Percentiles rank a stretch among this genome's conserved stretches.
These are phyloP conservation scores for Callimico goeldii DNA, from an alignment of 2,797 vertebrate genomes.

Conservation along the genomic window DNA sequence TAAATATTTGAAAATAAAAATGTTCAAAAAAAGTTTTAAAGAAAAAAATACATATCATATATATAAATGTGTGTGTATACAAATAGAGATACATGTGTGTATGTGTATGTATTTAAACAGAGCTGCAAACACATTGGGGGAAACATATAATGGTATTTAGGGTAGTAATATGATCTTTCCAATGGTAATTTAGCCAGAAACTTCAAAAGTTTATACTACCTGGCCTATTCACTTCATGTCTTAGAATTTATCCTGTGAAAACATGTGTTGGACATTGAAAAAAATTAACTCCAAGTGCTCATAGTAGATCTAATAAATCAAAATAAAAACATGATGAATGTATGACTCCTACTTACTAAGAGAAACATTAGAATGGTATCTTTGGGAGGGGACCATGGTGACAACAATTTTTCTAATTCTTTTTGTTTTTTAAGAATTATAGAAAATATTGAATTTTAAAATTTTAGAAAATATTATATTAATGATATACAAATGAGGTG, in stretches of 20 bases:
- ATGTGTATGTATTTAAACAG: background rate
- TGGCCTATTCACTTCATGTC: background rate
- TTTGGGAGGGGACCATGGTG: background rate
- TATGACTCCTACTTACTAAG: background rate
- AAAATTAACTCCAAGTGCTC: background rate
- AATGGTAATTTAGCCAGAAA: background rate
- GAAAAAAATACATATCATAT: background rate
- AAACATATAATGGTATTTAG: background rate
- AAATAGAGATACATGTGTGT: background rate
- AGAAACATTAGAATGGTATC: background rate
- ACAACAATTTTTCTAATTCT: background rate
- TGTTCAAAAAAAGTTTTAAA: background rate
- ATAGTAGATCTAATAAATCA: background rate
- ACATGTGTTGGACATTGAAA: background rate
- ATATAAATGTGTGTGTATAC: background rate
- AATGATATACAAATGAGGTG: background rate
- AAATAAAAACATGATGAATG: background rate
- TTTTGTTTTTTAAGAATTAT: background rate
- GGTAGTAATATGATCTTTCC: background rate
- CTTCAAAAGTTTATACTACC: background rate
- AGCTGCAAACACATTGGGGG: background rate
- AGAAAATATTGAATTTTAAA: background rate
- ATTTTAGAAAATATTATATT: background rate
- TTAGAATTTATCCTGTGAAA: background rate
- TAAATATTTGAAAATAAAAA: background rate